Evolutionary conservation across 2,888 invertebrate species (phyloP).

Genomic region (Zeuzera pyrina): DNA sequence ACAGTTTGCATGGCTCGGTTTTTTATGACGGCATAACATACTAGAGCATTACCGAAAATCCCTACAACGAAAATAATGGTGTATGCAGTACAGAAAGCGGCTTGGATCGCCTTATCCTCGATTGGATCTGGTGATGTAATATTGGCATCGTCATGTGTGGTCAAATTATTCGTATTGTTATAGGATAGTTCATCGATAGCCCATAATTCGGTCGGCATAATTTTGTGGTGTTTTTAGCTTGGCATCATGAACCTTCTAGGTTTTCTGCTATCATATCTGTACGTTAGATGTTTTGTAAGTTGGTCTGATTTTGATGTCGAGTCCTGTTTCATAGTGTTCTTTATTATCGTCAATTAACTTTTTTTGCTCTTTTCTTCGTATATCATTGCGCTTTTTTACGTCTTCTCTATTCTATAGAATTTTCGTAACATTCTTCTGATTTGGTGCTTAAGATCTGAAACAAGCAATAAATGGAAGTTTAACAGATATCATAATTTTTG

Average conservation of each 20-base stretch:
- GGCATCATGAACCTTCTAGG: conserved; percentile 53
- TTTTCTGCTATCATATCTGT: conserved; percentile 39
- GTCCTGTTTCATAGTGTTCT: conserved; percentile 12
- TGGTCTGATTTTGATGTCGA: conserved; percentile 14
- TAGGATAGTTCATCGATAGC: conserved; percentile 29
- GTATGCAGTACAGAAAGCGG: conserved; percentile 83
- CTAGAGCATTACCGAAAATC: conserved; percentile 86
- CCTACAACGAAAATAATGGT: conserved; percentile 85
- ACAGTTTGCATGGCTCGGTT: conserved; percentile 94
- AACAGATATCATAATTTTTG: too few species aligned
- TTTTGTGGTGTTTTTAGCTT: conserved; percentile 42
- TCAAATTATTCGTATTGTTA: conserved; percentile 27
- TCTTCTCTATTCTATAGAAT: background rate
- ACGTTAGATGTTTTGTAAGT: conserved; percentile 17
- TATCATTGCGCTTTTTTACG: background rate
- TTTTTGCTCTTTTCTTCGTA: background rate
- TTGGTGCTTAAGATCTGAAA: too few species aligned
- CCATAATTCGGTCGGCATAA: conserved; percentile 57
- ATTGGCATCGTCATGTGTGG: conserved; percentile 31
- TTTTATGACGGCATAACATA: conserved; percentile 88
- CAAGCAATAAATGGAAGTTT: too few species aligned
- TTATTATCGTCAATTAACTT: conserved; percentile 4
- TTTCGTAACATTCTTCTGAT: too few species aligned
- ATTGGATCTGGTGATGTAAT: conserved; percentile 64
- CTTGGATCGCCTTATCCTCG: conserved; percentile 78